These are phyloP conservation scores for Globodera rostochiensis DNA, from an alignment of 1,140 invertebrate genomes.

Conservation along the genomic window DNA sequence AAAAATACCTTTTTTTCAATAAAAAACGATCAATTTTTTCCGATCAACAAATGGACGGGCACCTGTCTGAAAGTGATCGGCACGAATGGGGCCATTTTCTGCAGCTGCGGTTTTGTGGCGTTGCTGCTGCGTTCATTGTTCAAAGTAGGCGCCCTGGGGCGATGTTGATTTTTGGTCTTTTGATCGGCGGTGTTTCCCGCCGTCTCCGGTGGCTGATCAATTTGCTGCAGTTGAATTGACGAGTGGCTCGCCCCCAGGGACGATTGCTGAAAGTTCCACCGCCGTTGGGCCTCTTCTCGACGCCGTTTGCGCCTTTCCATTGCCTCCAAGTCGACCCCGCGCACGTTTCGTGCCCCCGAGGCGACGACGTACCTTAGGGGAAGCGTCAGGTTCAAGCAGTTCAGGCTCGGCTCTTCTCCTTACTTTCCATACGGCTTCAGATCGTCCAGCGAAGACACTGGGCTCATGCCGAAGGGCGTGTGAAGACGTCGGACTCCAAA, in stretches of 20 bases:
- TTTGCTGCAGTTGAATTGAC: slow-evolving; percentile 9
- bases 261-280: slow-evolving; percentile 35
- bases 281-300: slow-evolving; percentile 31
- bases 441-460: slow-evolving; percentile 51
- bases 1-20: slow-evolving; percentile 40
- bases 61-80: slow-evolving; percentile 47
- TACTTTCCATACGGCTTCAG: slow-evolving; percentile 63
- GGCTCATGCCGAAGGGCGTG: slow-evolving; percentile 58
- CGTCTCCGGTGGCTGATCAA: background rate
- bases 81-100: slow-evolving; percentile 28
- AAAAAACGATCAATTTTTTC: background rate
- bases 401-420: background rate
- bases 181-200: background rate
- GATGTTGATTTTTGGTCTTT: background rate
- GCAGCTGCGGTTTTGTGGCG: background rate
- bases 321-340: slow-evolving; percentile 58
- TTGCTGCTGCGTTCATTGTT: background rate
- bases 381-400: background rate
- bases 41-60: background rate
- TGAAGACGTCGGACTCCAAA: slow-evolving; percentile 60
- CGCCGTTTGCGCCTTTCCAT: slow-evolving; percentile 50
- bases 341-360: slow-evolving; percentile 46
- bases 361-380: slow-evolving; percentile 58
- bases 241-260: background rate
- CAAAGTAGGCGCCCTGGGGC: no score